phyloP scores from a whole-genome alignment of 2,888 invertebrate species.

The Galeruca laticollis region DNA sequence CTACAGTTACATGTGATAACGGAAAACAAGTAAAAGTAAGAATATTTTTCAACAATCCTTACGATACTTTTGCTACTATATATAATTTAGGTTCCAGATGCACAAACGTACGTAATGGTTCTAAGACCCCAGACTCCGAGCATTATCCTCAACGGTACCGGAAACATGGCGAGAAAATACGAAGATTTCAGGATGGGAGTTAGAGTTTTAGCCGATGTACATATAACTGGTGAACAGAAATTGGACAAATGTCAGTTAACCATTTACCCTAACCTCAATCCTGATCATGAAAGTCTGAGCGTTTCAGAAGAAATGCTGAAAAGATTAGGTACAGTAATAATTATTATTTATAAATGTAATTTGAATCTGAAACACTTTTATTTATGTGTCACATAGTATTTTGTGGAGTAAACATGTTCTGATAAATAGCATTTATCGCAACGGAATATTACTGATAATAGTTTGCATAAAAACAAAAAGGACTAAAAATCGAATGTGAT shows the following conservation, averaged over 20 bases:
- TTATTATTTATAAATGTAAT: too few relatives aligned
- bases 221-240: constrained; percentile 77
- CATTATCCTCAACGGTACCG: constrained; percentile 84
- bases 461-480: too few relatives aligned
- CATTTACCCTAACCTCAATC: constrained; percentile 94
- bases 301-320: constrained; percentile 81
- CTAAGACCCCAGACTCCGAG: constrained; percentile 87
- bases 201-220: constrained; percentile 87
- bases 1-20: constrained; percentile 82
- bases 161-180: constrained; percentile 86
- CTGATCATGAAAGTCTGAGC: constrained; percentile 91
- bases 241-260: constrained; percentile 94
- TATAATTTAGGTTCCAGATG: constrained; percentile 71
- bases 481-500: too few relatives aligned
- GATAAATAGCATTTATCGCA: too few relatives aligned
- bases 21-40: constrained; percentile 74
- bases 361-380: too few relatives aligned
- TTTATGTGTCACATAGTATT: too few relatives aligned
- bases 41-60: too few relatives aligned
- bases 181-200: constrained; percentile 89
- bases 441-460: too few relatives aligned
- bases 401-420: too few relatives aligned
- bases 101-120: constrained; percentile 90
- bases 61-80: too few relatives aligned
- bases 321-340: constrained; percentile 70